Evolutionary conservation across 1,140 invertebrate genomes (phyloP).

Genomic region (Whitmania pigra): DNA sequence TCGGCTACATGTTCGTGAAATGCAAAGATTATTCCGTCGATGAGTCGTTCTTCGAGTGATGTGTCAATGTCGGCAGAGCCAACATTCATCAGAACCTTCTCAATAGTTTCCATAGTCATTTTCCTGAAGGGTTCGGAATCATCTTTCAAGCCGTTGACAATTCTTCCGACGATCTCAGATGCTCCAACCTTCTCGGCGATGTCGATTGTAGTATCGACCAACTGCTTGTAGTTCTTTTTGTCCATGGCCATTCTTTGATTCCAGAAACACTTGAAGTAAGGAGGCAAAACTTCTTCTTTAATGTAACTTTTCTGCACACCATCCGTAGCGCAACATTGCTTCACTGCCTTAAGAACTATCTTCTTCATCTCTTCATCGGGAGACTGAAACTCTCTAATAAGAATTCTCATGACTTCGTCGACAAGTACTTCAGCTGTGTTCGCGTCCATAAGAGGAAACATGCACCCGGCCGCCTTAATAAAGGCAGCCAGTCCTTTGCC

Average conservation of each 20-base stretch:
- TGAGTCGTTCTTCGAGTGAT: conserved; percentile 89
- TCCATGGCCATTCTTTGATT: conserved; percentile 98
- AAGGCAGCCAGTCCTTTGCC: conserved; percentile 98
- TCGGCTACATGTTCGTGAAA: conserved; percentile 99
- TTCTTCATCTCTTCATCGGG: conserved; percentile 99
- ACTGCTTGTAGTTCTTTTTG: conserved; percentile 79
- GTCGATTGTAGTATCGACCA: conserved; percentile 98
- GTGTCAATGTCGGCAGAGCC: conserved; percentile 96
- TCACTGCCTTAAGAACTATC: conserved; percentile 98
- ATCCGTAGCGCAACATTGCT: conserved; percentile 98
- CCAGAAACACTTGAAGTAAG: conserved; percentile 99
- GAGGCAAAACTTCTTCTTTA: conserved; percentile 94
- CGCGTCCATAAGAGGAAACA: conserved; percentile 99
- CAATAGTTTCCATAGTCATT: conserved; percentile 99
- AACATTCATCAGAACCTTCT: conserved; percentile 90
- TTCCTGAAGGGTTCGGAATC: conserved; percentile 99
- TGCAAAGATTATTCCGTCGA: conserved; percentile 96
- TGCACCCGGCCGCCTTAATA: conserved; percentile 95
- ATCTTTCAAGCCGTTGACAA: conserved; percentile 97
- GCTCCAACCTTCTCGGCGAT: conserved; percentile 95
- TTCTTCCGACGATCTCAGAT: conserved; percentile 92
- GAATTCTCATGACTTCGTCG: conserved; percentile 96
- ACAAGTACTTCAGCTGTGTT: conserved; percentile 99
- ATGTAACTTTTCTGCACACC: conserved; percentile 99
- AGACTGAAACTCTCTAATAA: conserved; percentile 97